Evolutionary conservation across 2,888 invertebrate species (phyloP), one percentile per base, ranked within the genome.

Genomic region (Tipula lateralis): DNA sequence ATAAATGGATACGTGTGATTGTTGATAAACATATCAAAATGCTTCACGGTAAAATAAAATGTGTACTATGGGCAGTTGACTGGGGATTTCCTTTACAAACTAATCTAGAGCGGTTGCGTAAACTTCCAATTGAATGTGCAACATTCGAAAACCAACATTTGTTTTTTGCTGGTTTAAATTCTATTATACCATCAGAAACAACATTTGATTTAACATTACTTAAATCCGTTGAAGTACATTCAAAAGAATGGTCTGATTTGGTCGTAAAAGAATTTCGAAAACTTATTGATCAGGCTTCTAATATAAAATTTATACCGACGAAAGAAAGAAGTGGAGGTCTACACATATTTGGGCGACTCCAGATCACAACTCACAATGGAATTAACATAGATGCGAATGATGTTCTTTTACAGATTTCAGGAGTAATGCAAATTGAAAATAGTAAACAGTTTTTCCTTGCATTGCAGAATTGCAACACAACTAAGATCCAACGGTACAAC

Each of bases 1-100:
- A 4, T n/a, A 85, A 85, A 84, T 85, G 85, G 85, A 82, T 85
- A 12, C 84, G 85, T 0, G 85, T 50, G 0, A n/a, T 16, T 36
- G 66, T 85, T 3, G 50, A 44, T n/a, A 12, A 29, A 9, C 32
- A 66, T n/a, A 16, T 81, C 1, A 12, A 81, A 13, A 9, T 66
- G 84, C 29, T 81, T 5, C 2, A 32, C 13, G 39, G n/a, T 2
- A 29, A 82, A 9, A 7, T 19, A 7, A 16, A 44, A 24, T 84
- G 13, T 16, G 12, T 84, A 24, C 32, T 85, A 34, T 85, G 85
- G 85, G 84, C 85, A 1, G 12, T 85, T 3, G 85, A 85, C 83
- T 80, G 83, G 32, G 85, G 85, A 9, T 84, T 84, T 13, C 84
- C 84, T 4, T n/a, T 84, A 7, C 13, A 44, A 84, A 50, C 13